Percentiles rank a stretch among this genome's conserved stretches.
Conservation (phyloP, 2,113 vertebrate genomes). For the Andinoacara biseriatus region DNA sequence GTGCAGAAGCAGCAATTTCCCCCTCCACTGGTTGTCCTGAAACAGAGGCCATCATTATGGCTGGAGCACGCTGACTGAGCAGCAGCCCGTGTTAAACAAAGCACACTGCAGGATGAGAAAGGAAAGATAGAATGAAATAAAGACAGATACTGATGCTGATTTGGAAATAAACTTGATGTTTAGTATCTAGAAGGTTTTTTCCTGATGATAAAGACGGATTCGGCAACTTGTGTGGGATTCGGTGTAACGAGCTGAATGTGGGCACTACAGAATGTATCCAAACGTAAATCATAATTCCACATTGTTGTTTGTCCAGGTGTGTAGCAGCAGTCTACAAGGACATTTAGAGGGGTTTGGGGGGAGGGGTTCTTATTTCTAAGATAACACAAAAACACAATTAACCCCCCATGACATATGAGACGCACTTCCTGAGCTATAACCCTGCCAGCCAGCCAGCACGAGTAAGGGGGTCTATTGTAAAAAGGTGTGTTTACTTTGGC, state of each 20-base stretch:
- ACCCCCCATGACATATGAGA: slow-evolving; percentile 72
- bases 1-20: slow-evolving; percentile 76
- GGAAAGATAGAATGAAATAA: not conserved
- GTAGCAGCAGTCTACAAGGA: slow-evolving; percentile 20
- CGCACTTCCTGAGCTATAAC: slow-evolving; percentile 65
- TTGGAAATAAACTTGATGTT: slow-evolving; percentile 18
- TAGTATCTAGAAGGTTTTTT: not conserved
- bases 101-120: not conserved
- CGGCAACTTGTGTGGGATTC: not conserved
- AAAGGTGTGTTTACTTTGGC: slow-evolving; percentile 75
- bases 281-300: slow-evolving; percentile 34
- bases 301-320: slow-evolving; percentile 78
- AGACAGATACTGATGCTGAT: not conserved
- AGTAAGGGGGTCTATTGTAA: slow-evolving; percentile 72
- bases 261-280: not conserved
- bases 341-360: slow-evolving; percentile 43
- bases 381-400: slow-evolving; percentile 82
- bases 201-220: too few relatives aligned
- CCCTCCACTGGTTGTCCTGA: slow-evolving; percentile 39
- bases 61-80: slow-evolving; percentile 13
- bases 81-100: not conserved
- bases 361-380: slow-evolving; percentile 74
- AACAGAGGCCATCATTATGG: slow-evolving; percentile 60
- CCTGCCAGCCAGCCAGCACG: slow-evolving; percentile 55
- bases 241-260: not conserved